Evolutionary conservation across 2,888 invertebrate species (phyloP).

Genomic region (Drosophila monieri): DNA sequence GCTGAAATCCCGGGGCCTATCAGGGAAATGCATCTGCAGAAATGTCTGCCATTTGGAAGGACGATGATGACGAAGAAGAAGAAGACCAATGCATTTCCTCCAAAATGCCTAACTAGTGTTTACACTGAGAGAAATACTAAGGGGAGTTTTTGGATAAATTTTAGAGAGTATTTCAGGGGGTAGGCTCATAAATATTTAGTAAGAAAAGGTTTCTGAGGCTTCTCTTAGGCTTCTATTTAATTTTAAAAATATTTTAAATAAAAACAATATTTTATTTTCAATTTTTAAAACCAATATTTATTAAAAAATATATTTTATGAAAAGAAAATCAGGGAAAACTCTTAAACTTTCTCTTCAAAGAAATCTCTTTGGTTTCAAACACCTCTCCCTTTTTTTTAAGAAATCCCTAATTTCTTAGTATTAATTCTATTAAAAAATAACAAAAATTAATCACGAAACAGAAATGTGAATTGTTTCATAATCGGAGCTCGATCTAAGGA

Average conservation of each 20-base stretch:
- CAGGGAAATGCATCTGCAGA: conserved; percentile 29
- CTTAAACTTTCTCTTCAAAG: too few species aligned
- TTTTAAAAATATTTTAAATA: too few species aligned
- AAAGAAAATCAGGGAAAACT: too few species aligned
- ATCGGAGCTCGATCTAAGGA: conserved; percentile 34
- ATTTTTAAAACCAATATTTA: too few species aligned
- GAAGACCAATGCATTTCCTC: not conserved
- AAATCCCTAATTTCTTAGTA: conserved; percentile 6
- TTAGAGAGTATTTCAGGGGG: not conserved
- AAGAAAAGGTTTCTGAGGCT: too few species aligned
- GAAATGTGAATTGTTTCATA: conserved; percentile 64
- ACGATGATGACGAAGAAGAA: not conserved
- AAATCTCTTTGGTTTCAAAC: too few species aligned
- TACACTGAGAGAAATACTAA: not conserved
- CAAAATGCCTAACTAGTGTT: not conserved
- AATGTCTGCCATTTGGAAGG: conserved; percentile 17
- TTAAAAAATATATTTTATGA: too few species aligned
- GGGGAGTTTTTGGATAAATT: not conserved
- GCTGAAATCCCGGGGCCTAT: conserved; percentile 12
- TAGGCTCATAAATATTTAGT: too few species aligned
- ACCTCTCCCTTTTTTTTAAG: too few species aligned
- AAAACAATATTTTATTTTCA: too few species aligned
- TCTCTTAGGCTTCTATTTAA: too few species aligned
- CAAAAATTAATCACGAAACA: conserved; percentile 55
- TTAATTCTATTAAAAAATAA: conserved; percentile 13